Evolutionary conservation across 2,888 invertebrate genomes (phyloP).

Genomic region (Mimas tiliae): DNA sequence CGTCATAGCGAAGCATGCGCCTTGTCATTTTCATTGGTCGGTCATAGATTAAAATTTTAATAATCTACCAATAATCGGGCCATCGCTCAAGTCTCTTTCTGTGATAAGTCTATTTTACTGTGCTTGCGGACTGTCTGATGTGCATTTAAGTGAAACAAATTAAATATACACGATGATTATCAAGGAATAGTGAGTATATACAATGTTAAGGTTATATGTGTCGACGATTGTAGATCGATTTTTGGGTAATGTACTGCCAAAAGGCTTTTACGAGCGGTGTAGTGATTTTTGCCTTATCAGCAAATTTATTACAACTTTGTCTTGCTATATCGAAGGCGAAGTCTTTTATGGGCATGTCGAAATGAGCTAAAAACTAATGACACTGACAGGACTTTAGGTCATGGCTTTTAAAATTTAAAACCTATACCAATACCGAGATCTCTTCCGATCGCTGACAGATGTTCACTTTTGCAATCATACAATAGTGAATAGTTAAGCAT

Average conservation of each 20-base stretch:
- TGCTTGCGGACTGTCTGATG: constrained; percentile 83
- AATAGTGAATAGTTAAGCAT: constrained; percentile 26
- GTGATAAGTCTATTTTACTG: constrained; percentile 76
- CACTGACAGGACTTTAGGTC: constrained; percentile 72
- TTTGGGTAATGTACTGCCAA: constrained; percentile 56
- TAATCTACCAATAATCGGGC: constrained; percentile 74
- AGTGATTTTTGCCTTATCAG: constrained; percentile 54
- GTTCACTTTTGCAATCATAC: constrained; percentile 40
- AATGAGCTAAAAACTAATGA: constrained; percentile 43
- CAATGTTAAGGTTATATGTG: constrained; percentile 67
- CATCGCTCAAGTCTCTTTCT: constrained; percentile 80
- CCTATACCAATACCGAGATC: constrained; percentile 35
- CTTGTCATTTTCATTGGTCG: constrained; percentile 82
- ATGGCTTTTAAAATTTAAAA: constrained; percentile 52
- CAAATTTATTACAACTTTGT: constrained; percentile 34
- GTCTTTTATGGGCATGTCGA: constrained; percentile 14
- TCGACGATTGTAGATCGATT: constrained; percentile 77
- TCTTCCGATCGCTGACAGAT: constrained; percentile 53
- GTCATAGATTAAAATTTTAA: constrained; percentile 79
- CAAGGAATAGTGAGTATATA: constrained; percentile 88
- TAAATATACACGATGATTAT: constrained; percentile 86
- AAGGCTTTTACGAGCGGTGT: constrained; percentile 52
- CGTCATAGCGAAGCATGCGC: constrained; percentile 87
- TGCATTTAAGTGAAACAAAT: constrained; percentile 77
- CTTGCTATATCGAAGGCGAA: background rate